Percentiles rank a stretch among this genome's conserved stretches.
Conservation (phyloP, 2,888 invertebrate genomes). For the Perdita meconis region DNA sequence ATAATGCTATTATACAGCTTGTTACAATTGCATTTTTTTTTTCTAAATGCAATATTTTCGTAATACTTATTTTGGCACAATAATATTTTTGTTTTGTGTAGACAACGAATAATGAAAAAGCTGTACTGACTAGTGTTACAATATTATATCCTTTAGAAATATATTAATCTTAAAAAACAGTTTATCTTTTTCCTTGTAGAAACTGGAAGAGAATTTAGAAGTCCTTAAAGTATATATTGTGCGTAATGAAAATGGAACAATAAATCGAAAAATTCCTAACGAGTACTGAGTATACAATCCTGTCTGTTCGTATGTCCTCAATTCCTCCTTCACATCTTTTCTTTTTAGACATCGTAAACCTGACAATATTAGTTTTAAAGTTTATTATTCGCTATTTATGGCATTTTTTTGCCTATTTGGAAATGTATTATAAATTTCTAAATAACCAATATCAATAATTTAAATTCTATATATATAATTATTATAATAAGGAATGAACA, state of each 20-base stretch:
- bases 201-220: constrained; percentile 8
- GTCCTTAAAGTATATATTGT: constrained; percentile 3
- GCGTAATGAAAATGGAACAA: constrained; percentile 5
- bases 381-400: background rate
- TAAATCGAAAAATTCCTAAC: background rate
- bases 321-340: background rate
- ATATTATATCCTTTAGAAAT: background rate
- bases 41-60: background rate
- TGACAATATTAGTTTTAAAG: background rate
- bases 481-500: no score
- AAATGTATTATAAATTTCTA: no score
- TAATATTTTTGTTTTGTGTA: constrained; percentile 1
- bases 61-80: background rate
- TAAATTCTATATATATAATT: no score
- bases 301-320: background rate
- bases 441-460: no score
- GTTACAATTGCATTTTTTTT: background rate
- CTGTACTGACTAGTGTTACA: background rate
- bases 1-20: constrained; percentile 29
- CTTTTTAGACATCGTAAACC: background rate
- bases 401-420: no score
- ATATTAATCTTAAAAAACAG: background rate
- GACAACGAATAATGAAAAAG: background rate
- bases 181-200: background rate
- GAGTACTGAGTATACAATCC: background rate